These are phyloP conservation scores for Cliona cf. orientalis DNA, from an alignment of 37 sponge, comb jelly and placozoan species.

Conservation along the genomic window DNA sequence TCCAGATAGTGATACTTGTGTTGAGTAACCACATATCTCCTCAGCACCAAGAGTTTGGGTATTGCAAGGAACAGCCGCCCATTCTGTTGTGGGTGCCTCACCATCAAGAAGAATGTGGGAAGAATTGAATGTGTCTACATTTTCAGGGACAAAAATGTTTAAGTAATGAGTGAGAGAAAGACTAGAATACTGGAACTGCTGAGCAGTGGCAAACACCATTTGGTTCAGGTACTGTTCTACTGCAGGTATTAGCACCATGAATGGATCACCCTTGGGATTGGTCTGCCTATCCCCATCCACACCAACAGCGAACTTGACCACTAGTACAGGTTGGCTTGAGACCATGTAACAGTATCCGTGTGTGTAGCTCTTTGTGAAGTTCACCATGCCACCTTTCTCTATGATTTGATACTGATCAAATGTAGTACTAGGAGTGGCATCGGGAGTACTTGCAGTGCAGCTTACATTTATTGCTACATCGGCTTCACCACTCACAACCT, in stretches of 20 bases:
- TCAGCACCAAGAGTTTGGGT: background rate
- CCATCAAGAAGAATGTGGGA: background rate
- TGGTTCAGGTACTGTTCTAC: constrained; percentile 24
- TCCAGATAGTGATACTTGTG: background rate
- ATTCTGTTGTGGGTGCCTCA: background rate
- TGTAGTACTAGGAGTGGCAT: background rate
- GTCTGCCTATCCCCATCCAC: background rate
- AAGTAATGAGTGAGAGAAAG: constrained; percentile 8
- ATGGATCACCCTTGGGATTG: constrained; percentile 3
- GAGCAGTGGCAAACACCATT: background rate
- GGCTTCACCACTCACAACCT: constrained; percentile 2
- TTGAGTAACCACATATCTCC: constrained; percentile 16
- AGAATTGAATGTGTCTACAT: background rate
- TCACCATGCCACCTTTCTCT: background rate
- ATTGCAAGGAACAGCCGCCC: background rate
- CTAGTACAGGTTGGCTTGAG: constrained; percentile 11
- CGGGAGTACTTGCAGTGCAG: background rate
- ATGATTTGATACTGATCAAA: too few relatives aligned
- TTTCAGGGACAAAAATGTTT: constrained; percentile 15
- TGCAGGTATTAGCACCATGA: constrained; percentile 36
- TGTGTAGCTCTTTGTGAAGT: background rate
- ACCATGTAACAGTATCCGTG: background rate
- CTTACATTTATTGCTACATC: constrained; percentile 3
- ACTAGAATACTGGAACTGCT: background rate
- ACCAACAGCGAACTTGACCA: constrained; percentile 22